Evolutionary conservation across 2,888 invertebrate genomes (phyloP), one percentile per base, ranked within the genome.

Genomic region (Junonia oenone): DNA sequence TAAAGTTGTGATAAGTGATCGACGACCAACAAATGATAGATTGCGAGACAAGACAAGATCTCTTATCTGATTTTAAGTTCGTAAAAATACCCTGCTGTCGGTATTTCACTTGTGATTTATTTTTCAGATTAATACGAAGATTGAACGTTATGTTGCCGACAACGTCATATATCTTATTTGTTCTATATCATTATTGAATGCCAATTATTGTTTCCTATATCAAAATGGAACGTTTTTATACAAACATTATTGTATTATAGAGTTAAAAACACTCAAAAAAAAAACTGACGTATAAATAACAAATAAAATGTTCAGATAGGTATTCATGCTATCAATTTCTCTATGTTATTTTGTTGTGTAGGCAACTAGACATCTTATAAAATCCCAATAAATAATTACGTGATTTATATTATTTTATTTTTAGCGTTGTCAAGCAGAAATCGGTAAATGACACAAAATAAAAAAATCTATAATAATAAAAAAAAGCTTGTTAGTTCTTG

Each of bases 71-170:
- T 22, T 54, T 52, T 60, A 59, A 59, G 55, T 51, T 58, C 55
- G 62, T 69, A 69, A 70, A 72, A 73, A 68, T 63, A 62, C 62
- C 65, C 63, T 64, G 59, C 60, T 58, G 63, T 61, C 67, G 62
- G 61, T 69, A 70, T 81, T 83, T 81, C 78, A 74, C 76, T 78
- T 72, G 72, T 76, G 77, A 78, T 77, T 78, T 75, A 80, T 77
- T 74, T 72, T 69, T 63, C 61, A 65, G 40, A 68, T 65, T 67
- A 69, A 68, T 73, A 78, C 77, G 72, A 72, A 79, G 78, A 82
- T 79, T 71, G 76, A 81, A 65, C 67, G 68, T 59, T 63, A 53
- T 15, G 14, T 49, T 51, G 37, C 51, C 4, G 38, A 52, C 35
- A n/a, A 8, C 38, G 11, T 14, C 15, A 17, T 40, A 17, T 19